phyloP scores from a whole-genome alignment of 1,140 invertebrate species.

The Drosophila arawakana region DNA sequence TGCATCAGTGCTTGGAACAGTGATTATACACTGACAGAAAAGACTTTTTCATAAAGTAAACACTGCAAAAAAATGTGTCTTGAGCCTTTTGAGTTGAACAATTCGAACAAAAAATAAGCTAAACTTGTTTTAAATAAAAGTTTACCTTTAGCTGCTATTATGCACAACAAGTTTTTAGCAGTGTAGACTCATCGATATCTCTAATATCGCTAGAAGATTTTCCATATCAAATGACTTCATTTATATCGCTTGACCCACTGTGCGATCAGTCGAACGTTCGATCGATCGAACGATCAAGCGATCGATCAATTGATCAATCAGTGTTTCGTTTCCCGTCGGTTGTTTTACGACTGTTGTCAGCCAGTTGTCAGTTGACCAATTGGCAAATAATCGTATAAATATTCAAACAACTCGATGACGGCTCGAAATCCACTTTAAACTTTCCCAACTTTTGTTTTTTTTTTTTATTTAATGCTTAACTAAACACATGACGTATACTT shows the following conservation, averaged over 20 bases:
- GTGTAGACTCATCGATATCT: not conserved
- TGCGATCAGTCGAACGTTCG: constrained; percentile 26
- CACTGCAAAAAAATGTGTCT: too few species aligned
- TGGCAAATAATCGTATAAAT: constrained; percentile 40
- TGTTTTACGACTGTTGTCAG: constrained; percentile 36
- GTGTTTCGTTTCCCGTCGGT: constrained; percentile 22
- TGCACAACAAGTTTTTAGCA: too few species aligned
- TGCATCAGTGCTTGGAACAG: too few species aligned
- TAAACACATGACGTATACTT: constrained; percentile 44
- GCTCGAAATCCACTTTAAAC: constrained; percentile 24
- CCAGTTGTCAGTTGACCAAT: constrained; percentile 42
- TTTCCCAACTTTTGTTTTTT: constrained; percentile 19
- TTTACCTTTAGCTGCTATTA: too few species aligned
- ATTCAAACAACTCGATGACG: constrained; percentile 41
- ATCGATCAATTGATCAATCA: constrained; percentile 33
- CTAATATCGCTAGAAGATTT: not conserved
- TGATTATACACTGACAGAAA: too few species aligned
- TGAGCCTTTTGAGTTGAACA: too few species aligned
- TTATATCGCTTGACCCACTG: constrained; percentile 29
- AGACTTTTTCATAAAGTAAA: too few species aligned
- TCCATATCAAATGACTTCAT: not conserved
- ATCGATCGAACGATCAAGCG: constrained; percentile 32
- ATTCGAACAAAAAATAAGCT: too few species aligned
- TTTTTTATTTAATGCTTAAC: constrained; percentile 1
- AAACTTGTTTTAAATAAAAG: too few species aligned